Evolutionary conservation across 2,113 vertebrate genomes (phyloP).

Genomic region (Chunga burmeisteri): DNA sequence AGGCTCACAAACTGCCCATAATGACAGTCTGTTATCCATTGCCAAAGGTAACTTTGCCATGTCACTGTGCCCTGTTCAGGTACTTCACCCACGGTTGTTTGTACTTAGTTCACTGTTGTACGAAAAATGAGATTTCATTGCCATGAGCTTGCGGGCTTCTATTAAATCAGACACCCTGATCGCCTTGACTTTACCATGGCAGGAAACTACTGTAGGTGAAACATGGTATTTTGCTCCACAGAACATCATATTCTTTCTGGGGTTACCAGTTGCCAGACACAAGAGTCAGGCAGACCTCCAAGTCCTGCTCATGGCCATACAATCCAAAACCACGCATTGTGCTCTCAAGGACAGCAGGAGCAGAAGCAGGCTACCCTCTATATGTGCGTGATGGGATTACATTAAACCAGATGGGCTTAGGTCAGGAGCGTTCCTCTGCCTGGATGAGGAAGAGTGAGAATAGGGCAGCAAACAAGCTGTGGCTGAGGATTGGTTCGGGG

Average conservation of each 20-base stretch:
- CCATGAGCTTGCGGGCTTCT: fast-evolving
- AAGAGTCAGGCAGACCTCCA: not conserved
- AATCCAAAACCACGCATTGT: not conserved
- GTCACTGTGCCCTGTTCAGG: not conserved
- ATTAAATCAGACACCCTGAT: not conserved
- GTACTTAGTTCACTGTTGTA: not conserved
- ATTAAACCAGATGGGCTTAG: not conserved
- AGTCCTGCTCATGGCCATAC: not conserved
- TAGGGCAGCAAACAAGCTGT: not conserved
- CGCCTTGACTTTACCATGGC: not conserved
- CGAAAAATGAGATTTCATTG: not conserved
- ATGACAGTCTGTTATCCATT: not conserved
- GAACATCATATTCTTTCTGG: not conserved
- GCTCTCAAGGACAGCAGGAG: not conserved
- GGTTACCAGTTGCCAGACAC: not conserved
- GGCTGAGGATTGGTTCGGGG: not conserved
- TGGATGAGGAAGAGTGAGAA: not conserved
- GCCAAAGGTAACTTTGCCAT: not conserved
- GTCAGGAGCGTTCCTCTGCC: not conserved
- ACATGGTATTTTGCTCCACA: not conserved
- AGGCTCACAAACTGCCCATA: not conserved
- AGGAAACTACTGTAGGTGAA: not conserved
- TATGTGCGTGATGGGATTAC: not conserved
- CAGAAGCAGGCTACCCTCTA: not conserved
- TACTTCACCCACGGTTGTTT: not conserved